Base-by-base conservation (phyloP, 35 echinoderm and acorn worm genomes). In the Amphiura filiformis region DNA sequence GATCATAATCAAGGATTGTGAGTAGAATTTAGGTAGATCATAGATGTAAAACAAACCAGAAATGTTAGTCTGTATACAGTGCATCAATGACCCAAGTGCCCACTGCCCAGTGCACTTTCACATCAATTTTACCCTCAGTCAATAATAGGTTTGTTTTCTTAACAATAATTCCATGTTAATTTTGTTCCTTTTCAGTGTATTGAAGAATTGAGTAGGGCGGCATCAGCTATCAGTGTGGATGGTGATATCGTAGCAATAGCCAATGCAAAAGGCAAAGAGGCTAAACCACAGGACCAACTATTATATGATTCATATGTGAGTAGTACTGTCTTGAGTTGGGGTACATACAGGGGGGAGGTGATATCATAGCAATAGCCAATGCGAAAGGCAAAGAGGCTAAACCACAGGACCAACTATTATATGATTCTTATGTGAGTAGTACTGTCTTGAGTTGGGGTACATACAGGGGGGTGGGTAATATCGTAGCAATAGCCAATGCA, bases 291-390 rank as follows among this genome's bases (percentile, higher is more conserved):
- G 26, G 47, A 61, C 31, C 83, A 85, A 65, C 32, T 85, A 32
- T 34, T 85, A 0, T 85, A 85, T 61, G 83, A 85, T 36, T 35
- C 83, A 31, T 85, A 85, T 61, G 83, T 85, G 35, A 85, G 83
- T 65, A 65, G 35, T 17, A 47, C 41, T 9, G 41, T n/a, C n/a
- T n/a, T n/a, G n/a, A n/a, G n/a, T n/a, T n/a, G n/a, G n/a, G n/a
- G n/a, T n/a, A n/a, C n/a, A n/a, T n/a, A n/a, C n/a, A 47, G 41
- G 4, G 41, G 17, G 83, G 65, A 14, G 37, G 32, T 33, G 83
- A 85, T 37, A 61, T 85, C 83, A 85, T 85, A 61, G 83, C 35
- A 31, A 85, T 85, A 33, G 83, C 83, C 13, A 56, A 85, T 22
- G 32, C 35, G 1, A 85, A 85, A 85, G 56, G 83, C 17, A 56